A percentile compares a stretch with the other conserved stretches of the same genome.
phyloP scores from a whole-genome alignment of 2,888 invertebrate species.

The Crioceris asparagi region DNA sequence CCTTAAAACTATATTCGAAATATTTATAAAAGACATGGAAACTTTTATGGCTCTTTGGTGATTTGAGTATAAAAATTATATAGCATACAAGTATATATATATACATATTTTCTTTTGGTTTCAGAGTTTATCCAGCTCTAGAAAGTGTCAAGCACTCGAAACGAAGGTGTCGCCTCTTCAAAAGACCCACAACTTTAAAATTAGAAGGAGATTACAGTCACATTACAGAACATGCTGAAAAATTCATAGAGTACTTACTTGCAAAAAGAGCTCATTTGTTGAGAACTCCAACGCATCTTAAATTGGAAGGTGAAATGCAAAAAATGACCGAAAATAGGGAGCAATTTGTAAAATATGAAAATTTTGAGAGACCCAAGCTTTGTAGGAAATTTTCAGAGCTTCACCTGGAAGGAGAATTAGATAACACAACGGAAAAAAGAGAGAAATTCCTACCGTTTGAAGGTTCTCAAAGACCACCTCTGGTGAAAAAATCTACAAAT shows the following conservation, averaged over 20 bases:
- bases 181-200: slow-evolving; percentile 38
- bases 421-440: slow-evolving; percentile 36
- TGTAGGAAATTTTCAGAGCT: slow-evolving; percentile 38
- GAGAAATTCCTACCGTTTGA: slow-evolving; percentile 37
- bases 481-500: slow-evolving; percentile 37
- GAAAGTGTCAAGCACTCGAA: not conserved
- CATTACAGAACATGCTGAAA: slow-evolving; percentile 39
- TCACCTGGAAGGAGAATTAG: slow-evolving; percentile 40
- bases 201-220: slow-evolving; percentile 42
- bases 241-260: slow-evolving; percentile 40
- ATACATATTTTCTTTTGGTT: no score
- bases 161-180: slow-evolving; percentile 22
- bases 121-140: no score
- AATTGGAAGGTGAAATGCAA: slow-evolving; percentile 35
- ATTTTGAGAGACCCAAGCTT: slow-evolving; percentile 36
- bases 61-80: no score
- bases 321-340: slow-evolving; percentile 42
- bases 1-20: no score
- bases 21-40: no score
- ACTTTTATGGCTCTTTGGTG: no score
- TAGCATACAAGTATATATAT: no score
- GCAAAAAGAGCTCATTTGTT: slow-evolving; percentile 36
- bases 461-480: slow-evolving; percentile 35
- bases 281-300: slow-evolving; percentile 34
- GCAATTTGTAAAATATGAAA: slow-evolving; percentile 39